Base-by-base conservation (phyloP, 2,797 vertebrate species). In the Serranus cabrilla region DNA sequence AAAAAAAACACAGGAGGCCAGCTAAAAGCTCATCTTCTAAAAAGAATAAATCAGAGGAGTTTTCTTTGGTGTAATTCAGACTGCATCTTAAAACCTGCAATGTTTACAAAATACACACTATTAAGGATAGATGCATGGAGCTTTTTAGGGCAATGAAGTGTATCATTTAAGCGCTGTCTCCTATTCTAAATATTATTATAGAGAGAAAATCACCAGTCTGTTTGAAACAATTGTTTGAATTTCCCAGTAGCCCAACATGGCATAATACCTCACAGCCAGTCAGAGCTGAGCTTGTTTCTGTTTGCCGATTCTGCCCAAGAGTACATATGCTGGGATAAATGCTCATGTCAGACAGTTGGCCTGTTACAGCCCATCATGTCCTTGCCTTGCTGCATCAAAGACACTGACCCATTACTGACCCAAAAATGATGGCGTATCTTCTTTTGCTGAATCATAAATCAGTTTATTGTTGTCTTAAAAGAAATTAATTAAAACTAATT, bases 151-250 rank as follows among this genome's bases (percentile, higher is more conserved):
- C 17, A 52, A 31, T 10, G 27, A 39, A 76, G 8, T 18, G 46
- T 27, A 31, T 25, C 74, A 51, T 70, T 81, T 61, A 56, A 27
- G 45, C 31, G 21, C 27, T 66, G 16, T 43, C 37, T 55, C 16
- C 71, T 61, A 56, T 58, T 70, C 27, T 39, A 58, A 31, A 81
- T 61, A 55, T 20, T 67, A 66, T 7, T 21, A 55, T 18, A 31
- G 39, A 21, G 31, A 77, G 27, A 69, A 66, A 73, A 62, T 14
- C 7, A 52, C 51, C 10, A 42, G 20, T 45, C n/a, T 45, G 34
- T 76, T 74, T 54, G 56, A 78, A 78, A 12, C 8, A 47, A 10
- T n/a, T n/a, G n/a, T n/a, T n/a, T 66, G 6, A 43, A 70, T 72
- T 78, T 61, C 31, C 56, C 42, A 18, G 39, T 40, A 68, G 23